These are phyloP conservation scores for Creontiades dilutus DNA, from an alignment of 2,888 invertebrate species.

Conservation along the genomic window DNA sequence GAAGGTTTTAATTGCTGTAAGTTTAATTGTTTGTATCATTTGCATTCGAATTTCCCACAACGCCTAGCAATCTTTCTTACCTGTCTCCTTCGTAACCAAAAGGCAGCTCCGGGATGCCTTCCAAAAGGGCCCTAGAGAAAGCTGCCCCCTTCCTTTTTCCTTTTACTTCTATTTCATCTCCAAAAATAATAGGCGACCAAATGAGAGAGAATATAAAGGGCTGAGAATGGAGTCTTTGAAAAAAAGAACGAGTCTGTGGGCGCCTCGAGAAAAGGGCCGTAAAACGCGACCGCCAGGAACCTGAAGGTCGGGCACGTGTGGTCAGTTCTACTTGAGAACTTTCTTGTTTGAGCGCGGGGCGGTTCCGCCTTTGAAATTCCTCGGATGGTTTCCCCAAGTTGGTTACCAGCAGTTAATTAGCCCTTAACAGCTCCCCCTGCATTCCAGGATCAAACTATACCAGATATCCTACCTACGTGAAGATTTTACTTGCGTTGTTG, in stretches of 20 bases:
- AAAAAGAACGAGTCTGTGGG: not conserved
- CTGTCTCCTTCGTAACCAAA: not conserved
- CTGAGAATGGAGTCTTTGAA: not conserved
- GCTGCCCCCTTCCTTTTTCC: not conserved
- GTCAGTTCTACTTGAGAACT: not conserved
- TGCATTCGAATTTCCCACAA: too few relatives aligned
- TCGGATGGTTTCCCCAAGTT: not conserved
- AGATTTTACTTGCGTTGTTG: too few relatives aligned
- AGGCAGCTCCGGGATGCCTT: conserved; percentile 5
- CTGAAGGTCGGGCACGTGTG: conserved; percentile 28
- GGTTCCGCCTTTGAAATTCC: not conserved
- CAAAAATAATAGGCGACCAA: not conserved
- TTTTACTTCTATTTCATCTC: not conserved
- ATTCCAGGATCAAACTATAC: too few relatives aligned
- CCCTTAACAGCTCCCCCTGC: too few relatives aligned
- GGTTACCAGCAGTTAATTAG: not conserved
- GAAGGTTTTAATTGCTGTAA: too few relatives aligned
- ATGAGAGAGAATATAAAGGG: not conserved
- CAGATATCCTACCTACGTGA: too few relatives aligned
- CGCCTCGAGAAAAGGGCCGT: not conserved
- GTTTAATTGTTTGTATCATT: too few relatives aligned
- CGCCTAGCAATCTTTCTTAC: too few relatives aligned
- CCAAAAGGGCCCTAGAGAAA: not conserved
- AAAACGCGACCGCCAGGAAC: conserved; percentile 31
- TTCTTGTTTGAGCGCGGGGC: not conserved